Percentiles rank a stretch among this genome's conserved stretches.
These are phyloP conservation scores for Drosophila lowei DNA, from an alignment of 1,140 invertebrate genomes.

Conservation along the genomic window DNA sequence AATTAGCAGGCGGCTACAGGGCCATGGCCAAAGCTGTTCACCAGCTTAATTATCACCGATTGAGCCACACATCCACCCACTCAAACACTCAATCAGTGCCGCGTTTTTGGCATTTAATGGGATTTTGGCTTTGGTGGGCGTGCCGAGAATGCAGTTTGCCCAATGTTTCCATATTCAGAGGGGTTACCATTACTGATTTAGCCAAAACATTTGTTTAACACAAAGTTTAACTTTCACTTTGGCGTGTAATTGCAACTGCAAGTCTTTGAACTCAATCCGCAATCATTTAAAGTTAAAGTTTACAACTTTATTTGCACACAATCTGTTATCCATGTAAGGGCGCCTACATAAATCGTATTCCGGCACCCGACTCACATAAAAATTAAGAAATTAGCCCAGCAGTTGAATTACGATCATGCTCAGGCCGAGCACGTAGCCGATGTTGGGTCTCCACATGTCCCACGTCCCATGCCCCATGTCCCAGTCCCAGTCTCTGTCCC, in stretches of 20 bases:
- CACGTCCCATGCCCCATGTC: conserved; percentile 11
- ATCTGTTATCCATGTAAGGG: conserved; percentile 53
- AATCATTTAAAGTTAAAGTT: background rate
- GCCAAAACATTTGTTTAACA: background rate
- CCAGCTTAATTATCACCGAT: conserved; percentile 60
- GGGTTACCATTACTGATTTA: too few species aligned
- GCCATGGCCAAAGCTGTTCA: conserved; percentile 57
- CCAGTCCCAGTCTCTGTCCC: too few species aligned
- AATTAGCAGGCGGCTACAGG: conserved; percentile 62
- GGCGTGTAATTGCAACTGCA: conserved; percentile 3
- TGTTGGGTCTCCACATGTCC: conserved; percentile 11
- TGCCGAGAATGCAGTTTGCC: conserved; percentile 50
- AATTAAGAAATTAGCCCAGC: conserved; percentile 77
- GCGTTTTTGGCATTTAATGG: conserved; percentile 33
- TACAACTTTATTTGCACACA: conserved; percentile 64
- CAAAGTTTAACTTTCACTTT: conserved; percentile 15
- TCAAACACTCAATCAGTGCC: conserved; percentile 31
- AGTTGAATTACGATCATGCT: conserved; percentile 57
- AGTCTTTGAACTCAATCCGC: conserved; percentile 8
- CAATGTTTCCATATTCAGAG: conserved; percentile 56
- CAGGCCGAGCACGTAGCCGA: conserved; percentile 32
- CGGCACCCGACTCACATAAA: conserved; percentile 64
- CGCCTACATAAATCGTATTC: conserved; percentile 67
- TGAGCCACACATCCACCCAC: conserved; percentile 19
- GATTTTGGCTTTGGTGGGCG: conserved; percentile 38